A percentile compares a stretch with the other conserved stretches of the same genome.
Evolutionary conservation across 1,140 invertebrate species (phyloP).

Genomic region (Drosophila rhopaloa): DNA sequence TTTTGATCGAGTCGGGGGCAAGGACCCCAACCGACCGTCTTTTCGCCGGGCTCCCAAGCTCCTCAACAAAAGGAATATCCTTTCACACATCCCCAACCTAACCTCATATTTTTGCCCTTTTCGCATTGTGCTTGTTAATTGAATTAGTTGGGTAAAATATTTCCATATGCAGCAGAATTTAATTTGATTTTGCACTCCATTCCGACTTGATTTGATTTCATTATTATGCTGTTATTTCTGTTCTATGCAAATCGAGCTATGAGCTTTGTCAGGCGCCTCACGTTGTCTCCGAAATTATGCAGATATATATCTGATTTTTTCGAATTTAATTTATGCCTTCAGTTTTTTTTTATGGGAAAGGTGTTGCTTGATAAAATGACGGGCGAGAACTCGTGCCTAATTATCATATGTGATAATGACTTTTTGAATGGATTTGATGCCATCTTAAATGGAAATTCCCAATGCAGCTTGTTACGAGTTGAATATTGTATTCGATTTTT

Average conservation of each 20-base stretch:
- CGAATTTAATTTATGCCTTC: conserved; percentile 59
- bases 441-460: background rate
- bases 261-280: conserved; percentile 49
- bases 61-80: conserved; percentile 53
- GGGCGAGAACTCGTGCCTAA: conserved; percentile 47
- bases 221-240: conserved; percentile 40
- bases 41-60: conserved; percentile 33
- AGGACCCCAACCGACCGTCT: conserved; percentile 56
- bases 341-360: conserved; percentile 34
- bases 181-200: conserved; percentile 59
- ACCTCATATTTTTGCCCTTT: conserved; percentile 28
- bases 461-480: conserved; percentile 12
- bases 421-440: background rate
- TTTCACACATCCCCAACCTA: background rate
- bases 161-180: conserved; percentile 64
- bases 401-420: conserved; percentile 33
- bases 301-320: conserved; percentile 62
- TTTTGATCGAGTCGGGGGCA: conserved; percentile 62
- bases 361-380: conserved; percentile 25
- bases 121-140: conserved; percentile 73
- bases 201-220: conserved; percentile 39
- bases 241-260: conserved; percentile 37
- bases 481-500: conserved; percentile 12
- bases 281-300: conserved; percentile 64
- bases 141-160: conserved; percentile 70